These are phyloP conservation scores for Invenusta paracnida DNA, from an alignment of 2,888 invertebrate genomes.

Conservation along the genomic window DNA sequence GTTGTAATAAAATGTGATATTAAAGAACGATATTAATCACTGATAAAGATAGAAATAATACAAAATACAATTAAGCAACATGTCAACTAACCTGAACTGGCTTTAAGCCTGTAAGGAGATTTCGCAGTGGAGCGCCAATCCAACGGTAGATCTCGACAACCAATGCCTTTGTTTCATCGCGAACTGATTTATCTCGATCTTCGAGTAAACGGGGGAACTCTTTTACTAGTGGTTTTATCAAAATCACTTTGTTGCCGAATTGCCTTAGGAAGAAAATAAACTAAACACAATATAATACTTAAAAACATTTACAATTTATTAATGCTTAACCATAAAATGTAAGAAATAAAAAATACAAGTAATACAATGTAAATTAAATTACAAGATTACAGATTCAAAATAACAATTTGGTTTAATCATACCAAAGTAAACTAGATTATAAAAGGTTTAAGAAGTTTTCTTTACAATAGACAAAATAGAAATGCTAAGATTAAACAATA, in stretches of 20 bases:
- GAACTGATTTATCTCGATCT: slow-evolving; percentile 80
- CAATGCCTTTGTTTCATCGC: slow-evolving; percentile 84
- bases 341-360: too few relatives aligned
- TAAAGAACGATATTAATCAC: too few relatives aligned
- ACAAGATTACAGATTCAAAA: too few relatives aligned
- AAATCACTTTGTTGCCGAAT: slow-evolving; percentile 85
- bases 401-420: too few relatives aligned
- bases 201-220: slow-evolving; percentile 77
- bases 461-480: too few relatives aligned
- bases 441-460: too few relatives aligned
- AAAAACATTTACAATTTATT: neutral
- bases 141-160: slow-evolving; percentile 81
- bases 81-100: slow-evolving; percentile 69
- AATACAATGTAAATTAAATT: too few relatives aligned
- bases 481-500: neutral
- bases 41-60: too few relatives aligned
- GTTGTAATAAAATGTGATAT: too few relatives aligned
- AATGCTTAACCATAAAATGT: neutral
- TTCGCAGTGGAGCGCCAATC: slow-evolving; percentile 68
- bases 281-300: neutral
- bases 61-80: too few relatives aligned
- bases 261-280: slow-evolving; percentile 63
- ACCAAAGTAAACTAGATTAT: too few relatives aligned
- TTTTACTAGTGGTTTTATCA: slow-evolving; percentile 77
- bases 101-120: slow-evolving; percentile 78